These are phyloP conservation scores for Pelvicachromis taeniatus DNA, from an alignment of 2,113 vertebrate species.

Conservation along the genomic window DNA sequence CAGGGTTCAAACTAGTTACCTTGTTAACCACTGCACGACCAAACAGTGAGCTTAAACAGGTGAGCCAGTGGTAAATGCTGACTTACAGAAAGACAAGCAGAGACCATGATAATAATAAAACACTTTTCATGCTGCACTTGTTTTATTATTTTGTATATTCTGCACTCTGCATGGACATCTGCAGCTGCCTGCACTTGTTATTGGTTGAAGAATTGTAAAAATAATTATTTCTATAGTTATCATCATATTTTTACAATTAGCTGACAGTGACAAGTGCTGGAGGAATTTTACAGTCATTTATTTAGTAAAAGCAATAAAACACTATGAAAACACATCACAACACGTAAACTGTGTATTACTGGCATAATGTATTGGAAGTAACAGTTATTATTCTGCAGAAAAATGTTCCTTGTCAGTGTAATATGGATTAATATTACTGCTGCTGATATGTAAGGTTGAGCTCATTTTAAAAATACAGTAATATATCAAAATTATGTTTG, in stretches of 20 bases:
- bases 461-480: background rate
- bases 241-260: background rate
- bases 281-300: background rate
- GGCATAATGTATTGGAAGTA: background rate
- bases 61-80: background rate
- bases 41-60: background rate
- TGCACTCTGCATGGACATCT: background rate
- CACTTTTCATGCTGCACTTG: background rate
- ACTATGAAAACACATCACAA: background rate
- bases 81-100: background rate
- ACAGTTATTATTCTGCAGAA: background rate
- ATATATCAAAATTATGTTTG: background rate
- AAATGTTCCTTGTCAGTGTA: background rate
- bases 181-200: background rate
- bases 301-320: background rate
- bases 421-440: background rate
- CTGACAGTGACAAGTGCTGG: background rate
- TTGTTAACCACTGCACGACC: background rate
- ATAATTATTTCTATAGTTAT: background rate
- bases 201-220: background rate
- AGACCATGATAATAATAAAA: background rate
- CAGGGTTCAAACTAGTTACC: background rate
- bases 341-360: background rate
- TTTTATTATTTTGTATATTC: background rate
- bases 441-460: background rate